Evolutionary conservation across 2,113 vertebrate genomes (phyloP), one percentile per base, ranked within the genome.

Genomic region (Vulpes lagopus): DNA sequence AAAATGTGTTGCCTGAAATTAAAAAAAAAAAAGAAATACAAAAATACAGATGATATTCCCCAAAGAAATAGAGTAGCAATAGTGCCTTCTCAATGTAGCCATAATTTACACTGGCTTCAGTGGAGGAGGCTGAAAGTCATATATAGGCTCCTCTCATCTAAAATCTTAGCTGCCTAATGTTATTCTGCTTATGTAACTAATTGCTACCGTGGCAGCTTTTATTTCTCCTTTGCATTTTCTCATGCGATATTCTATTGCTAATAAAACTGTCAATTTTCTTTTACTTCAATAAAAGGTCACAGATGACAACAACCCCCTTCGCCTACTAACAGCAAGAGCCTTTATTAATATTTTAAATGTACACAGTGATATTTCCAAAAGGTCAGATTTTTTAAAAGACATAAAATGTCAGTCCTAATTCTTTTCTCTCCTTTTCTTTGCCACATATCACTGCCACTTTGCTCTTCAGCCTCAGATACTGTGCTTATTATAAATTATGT

Each of bases 311-410:
- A 98, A 98, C 93, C 96, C 91, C n/a, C 91, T 98, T 98, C 97
- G 98, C 97, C 98, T 98, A 96, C 98, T 98, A 99, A 99, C 98
- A 99, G 98, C 96, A 97, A 98, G 96, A 96, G 98, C 98, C 98
- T 99, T 99, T 99, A 99, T 99, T 99, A 99, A 99, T 99, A 99
- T 99, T 99, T 99, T 99, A 99, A 99, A 99, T 99, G 98, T 99
- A 99, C 99, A 99, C 99, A 99, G 98, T 99, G 99, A 99, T 99
- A 99, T 99, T 99, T 99, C 98, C 96, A 99, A 99, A 99, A 99
- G 99, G 99, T 99, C 99, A 99, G 98, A 97, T 96, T 98, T 98
- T 99, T 99, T 99, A 99, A 99, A 99, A 99, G 98, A 99, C 96
- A 98, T 97, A 98, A 99, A 99, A 99, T 99, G 98, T 98, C 98